Evolutionary conservation across 2,113 vertebrate genomes (phyloP), one percentile per base, ranked within the genome.

Genomic region (Pseudonaja textilis): DNA sequence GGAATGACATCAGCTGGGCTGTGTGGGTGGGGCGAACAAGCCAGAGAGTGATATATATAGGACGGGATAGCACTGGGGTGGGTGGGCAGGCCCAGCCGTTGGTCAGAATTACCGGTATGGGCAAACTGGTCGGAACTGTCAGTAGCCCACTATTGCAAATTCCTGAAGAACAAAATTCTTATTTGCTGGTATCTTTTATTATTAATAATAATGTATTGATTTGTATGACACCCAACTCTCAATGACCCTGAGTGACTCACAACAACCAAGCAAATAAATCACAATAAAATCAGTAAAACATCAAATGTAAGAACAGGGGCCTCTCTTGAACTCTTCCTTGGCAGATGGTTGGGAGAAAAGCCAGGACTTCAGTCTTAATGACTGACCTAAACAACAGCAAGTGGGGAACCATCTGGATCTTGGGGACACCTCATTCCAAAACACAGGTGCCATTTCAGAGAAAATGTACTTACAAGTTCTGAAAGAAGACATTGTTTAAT

Each of bases 111-210:
- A 56, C 18, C 18, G 1, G 55, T 56, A 20, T 16, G 55, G 16
- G 1, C 4, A 4, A 55, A 55, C 18, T 1, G 18, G 55, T 56
- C 55, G 0, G 18, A 20, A 56, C 14, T 5, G 4, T 4, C 5
- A 56, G 18, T 12, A 56, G 18, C 4, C 16, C 0, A 56, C 55
- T 3, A 5, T 18, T 56, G 55, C 47, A 56, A 57, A 59, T 25
- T 81, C 69, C 69, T 1, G 2, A 42, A 45, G 22, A 22, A 89
- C 14, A 89, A 89, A 57, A 14, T 42, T 59, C 3, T 54, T 52
- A 87, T 8, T 18, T 16, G 50, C 29, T 87, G 6, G n/a, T 39
- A n/a, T 69, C 1, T 69, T 69, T 74, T 74, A 34, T 74, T 6
- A 18, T 6, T 74, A 16, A 0, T 81, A 39, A 22, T 39, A 42